Evolutionary conservation across 2,113 vertebrate species (phyloP).

Genomic region (Sciurus niger): DNA sequence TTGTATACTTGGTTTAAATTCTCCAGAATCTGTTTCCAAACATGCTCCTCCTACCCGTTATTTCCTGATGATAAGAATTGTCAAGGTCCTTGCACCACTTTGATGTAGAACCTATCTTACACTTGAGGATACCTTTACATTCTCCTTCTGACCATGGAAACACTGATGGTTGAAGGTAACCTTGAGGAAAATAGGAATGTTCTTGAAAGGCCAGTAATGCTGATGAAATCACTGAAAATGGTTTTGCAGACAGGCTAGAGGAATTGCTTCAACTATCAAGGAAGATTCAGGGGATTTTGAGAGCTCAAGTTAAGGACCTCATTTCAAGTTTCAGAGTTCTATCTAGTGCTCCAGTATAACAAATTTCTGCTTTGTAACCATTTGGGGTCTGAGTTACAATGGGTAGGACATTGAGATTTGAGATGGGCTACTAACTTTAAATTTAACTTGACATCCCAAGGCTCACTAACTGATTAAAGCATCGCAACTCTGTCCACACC

Average conservation of each 20-base stretch:
- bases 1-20: neutral
- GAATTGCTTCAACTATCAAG: neutral
- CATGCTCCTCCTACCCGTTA: neutral
- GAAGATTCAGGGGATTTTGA: neutral
- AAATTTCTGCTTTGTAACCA: neutral
- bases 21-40: conserved; percentile 32
- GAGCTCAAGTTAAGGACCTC: conserved; percentile 8
- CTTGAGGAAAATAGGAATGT: neutral
- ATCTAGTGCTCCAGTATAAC: neutral
- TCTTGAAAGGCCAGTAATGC: neutral
- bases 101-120: neutral
- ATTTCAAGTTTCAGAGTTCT: neutral
- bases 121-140: neutral
- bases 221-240: neutral
- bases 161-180: neutral
- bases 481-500: neutral
- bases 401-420: neutral
- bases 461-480: neutral
- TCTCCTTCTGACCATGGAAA: neutral
- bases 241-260: neutral
- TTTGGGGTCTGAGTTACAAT: neutral
- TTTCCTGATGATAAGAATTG: neutral
- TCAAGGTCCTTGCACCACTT: neutral
- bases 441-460: neutral
- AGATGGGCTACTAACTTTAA: neutral